Conservation (phyloP, 2,113 vertebrate genomes). For the Xenus cinereus region DNA sequence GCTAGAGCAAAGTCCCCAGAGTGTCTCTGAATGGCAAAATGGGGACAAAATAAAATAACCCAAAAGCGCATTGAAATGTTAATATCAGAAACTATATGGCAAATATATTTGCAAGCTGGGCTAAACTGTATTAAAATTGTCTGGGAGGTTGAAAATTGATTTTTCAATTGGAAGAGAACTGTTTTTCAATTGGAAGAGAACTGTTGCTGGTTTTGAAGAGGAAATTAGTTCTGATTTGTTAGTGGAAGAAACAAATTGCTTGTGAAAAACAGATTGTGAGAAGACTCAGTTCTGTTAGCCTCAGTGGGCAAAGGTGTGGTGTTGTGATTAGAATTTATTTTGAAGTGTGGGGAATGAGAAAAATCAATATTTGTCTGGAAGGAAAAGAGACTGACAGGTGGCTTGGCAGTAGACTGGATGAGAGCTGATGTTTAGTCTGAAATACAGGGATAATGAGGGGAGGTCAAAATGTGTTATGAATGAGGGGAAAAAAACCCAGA, state of each 20-base stretch:
- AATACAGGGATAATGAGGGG: background rate
- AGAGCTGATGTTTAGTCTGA: background rate
- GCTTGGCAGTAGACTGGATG: background rate
- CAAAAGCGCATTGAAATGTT: background rate
- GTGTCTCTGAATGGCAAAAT: background rate
- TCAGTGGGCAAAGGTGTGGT: background rate
- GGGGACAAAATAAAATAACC: background rate
- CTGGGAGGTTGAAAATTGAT: background rate
- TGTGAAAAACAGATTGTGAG: background rate
- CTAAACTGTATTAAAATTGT: background rate
- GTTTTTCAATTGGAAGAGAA: background rate
- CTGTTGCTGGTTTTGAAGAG: background rate
- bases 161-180: background rate
- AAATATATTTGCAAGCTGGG: background rate
- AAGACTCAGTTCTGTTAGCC: background rate
- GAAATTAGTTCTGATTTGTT: conserved; percentile 2
- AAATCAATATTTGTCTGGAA: background rate
- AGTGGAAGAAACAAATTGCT: background rate
- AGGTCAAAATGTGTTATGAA: background rate
- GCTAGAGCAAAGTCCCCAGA: background rate
- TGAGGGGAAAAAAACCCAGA: background rate
- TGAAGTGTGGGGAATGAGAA: background rate
- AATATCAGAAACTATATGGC: background rate
- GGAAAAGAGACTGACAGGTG: background rate
- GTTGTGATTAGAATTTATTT: background rate